phyloP scores from a whole-genome alignment of 1,140 invertebrate species.

The Tribolium castaneum region DNA sequence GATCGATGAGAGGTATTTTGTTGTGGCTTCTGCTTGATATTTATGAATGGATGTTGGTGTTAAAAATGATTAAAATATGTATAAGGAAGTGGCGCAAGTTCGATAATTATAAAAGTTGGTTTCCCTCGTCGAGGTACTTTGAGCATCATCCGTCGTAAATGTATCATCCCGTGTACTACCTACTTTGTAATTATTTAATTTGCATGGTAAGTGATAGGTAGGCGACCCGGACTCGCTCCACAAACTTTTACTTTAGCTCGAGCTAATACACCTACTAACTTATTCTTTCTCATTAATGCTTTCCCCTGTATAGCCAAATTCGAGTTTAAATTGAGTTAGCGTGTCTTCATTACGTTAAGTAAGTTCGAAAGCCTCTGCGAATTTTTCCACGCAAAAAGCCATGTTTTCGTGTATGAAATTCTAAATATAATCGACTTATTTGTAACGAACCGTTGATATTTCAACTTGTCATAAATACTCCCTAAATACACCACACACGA shows the following conservation, averaged over 20 bases:
- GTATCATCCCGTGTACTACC: conserved; percentile 54
- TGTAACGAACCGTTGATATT: conserved; percentile 52
- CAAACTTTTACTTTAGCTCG: conserved; percentile 53
- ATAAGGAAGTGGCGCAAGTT: conserved; percentile 51
- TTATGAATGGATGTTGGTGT: conserved; percentile 25
- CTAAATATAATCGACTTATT: conserved; percentile 55
- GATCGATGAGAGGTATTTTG: too few relatives aligned
- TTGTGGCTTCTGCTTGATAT: neutral
- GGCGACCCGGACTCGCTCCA: conserved; percentile 47
- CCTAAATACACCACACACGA: conserved; percentile 45
- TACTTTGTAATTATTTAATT: conserved; percentile 63
- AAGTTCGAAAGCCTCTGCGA: conserved; percentile 42
- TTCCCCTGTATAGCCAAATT: conserved; percentile 51
- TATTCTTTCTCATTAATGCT: conserved; percentile 59
- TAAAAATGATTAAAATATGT: conserved; percentile 60
- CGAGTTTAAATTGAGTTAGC: conserved; percentile 57
- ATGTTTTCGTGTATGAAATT: conserved; percentile 28
- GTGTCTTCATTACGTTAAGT: conserved; percentile 56
- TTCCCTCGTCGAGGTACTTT: conserved; percentile 54
- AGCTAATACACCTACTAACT: conserved; percentile 57
- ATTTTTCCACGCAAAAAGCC: conserved; percentile 5
- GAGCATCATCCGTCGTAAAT: conserved; percentile 53
- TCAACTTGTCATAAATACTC: conserved; percentile 52
- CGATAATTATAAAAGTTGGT: conserved; percentile 62
- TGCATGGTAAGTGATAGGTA: conserved; percentile 62